Conservation (phyloP, 2,888 invertebrate genomes). For the Penaeus monodon region DNA sequence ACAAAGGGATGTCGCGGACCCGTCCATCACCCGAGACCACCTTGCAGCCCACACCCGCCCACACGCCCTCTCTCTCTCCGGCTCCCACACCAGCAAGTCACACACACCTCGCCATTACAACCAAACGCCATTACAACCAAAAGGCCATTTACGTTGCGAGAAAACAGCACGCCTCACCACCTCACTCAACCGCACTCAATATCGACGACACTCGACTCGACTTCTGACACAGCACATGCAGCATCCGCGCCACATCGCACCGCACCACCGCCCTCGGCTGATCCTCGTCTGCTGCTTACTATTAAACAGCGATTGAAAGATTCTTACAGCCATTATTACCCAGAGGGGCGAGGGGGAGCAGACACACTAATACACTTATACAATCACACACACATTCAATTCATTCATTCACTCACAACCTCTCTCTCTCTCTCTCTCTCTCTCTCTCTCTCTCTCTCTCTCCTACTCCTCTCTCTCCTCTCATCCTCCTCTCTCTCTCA, state of each 20-base stretch:
- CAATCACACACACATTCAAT: no score
- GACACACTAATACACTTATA: not conserved
- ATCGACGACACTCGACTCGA: no score
- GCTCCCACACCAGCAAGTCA: not conserved
- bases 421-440: not conserved
- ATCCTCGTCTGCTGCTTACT: no score
- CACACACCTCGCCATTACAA: not conserved
- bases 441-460: not conserved
- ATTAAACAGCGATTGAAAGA: not conserved
- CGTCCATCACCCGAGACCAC: not conserved
- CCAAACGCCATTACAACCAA: slow-evolving; percentile 6
- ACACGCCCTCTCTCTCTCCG: not conserved
- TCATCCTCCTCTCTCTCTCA: slow-evolving; percentile 22
- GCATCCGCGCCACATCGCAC: no score
- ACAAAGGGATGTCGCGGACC: not conserved
- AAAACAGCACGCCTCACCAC: no score
- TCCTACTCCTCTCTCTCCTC: not conserved
- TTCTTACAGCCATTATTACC: not conserved
- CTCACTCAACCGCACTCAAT: no score
- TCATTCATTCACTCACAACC: not conserved
- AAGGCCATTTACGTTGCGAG: no score
- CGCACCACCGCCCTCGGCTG: no score
- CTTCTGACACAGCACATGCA: no score
- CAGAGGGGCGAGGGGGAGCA: not conserved
- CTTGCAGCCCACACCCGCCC: not conserved